Evolutionary conservation across 2,888 invertebrate genomes (phyloP), one percentile per base, ranked within the genome.

Genomic region (Drosophila robusta): DNA sequence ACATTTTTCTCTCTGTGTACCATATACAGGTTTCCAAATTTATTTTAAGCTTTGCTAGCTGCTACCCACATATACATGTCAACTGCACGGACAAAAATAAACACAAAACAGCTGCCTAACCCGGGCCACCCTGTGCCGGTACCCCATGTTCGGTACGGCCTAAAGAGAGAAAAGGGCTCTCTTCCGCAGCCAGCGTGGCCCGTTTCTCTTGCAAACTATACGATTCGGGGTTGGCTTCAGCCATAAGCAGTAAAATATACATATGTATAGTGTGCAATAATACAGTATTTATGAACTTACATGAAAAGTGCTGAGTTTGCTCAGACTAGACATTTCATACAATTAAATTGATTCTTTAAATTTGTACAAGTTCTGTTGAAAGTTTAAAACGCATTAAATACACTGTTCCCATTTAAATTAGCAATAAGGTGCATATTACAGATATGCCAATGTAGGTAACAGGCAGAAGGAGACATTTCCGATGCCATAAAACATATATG

Each of bases 81-180:
- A 12, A 34, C 12, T 11, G 11, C 24, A 22, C n/a, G 14, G 6
- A 32, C 38, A 41, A 22, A 42, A 50, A 57, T 47, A 56, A 56
- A 64, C 39, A 41, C 18, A 44, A 45, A 56, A 49, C 34, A 38
- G 54, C 39, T 18, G 14, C 34, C 8, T 14, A 4, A 18, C 47
- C 9, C 8, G 65, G 70, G 36, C 58, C 75, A 63, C 75, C 75
- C 75, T 75, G 75, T 75, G 70, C 29, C 55, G 16, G 12, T 26
- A 38, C 18, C 22, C 18, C 32, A 44, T 9, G 32, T 22, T 16
- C 47, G 38, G 54, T n/a, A 0, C 9, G 51, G n/a, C 8, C 24
- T 1, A 22, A 78, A 77, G 77, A 77, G 77, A 42, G 51, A 6
- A 6, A 4, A 3, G 6, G 36, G 22, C 56, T 71, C 78, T 78